A percentile compares a stretch with the other conserved stretches of the same genome.
Conservation (phyloP, 2,888 invertebrate genomes). For the Thalpophila matura region DNA sequence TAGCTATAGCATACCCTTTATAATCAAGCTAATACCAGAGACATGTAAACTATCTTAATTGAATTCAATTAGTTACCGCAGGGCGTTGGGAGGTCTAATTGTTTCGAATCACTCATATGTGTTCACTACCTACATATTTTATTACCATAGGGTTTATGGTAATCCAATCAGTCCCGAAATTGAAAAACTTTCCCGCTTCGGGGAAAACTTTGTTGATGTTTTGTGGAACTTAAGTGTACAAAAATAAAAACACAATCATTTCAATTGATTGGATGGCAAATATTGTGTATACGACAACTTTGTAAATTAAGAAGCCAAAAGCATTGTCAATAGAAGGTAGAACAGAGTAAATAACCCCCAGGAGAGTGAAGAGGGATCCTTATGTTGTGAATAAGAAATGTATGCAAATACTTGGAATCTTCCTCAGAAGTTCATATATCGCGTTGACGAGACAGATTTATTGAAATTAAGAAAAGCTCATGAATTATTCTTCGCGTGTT, state of each 20-base stretch:
- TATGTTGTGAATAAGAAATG: conserved; percentile 29
- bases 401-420: conserved; percentile 49
- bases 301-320: conserved; percentile 21
- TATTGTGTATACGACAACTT: conserved; percentile 16
- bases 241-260: conserved; percentile 33
- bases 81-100: conserved; percentile 25
- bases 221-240: conserved; percentile 3
- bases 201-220: conserved; percentile 10
- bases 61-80: conserved; percentile 35
- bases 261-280: conserved; percentile 21
- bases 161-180: conserved; percentile 15
- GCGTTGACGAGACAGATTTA: conserved; percentile 61
- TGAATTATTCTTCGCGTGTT: conserved; percentile 74
- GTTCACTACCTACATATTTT: conserved; percentile 26
- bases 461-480: conserved; percentile 70
- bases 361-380: conserved; percentile 26
- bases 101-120: conserved; percentile 29
- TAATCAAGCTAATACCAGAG: conserved; percentile 45
- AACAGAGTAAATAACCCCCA: conserved; percentile 22
- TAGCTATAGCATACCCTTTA: conserved; percentile 4
- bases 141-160: conserved; percentile 26
- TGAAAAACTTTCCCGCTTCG: conserved; percentile 18
- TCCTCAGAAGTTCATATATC: conserved; percentile 46
- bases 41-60: conserved; percentile 43
- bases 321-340: conserved; percentile 36